Evolutionary conservation across 2,888 invertebrate species (phyloP).

Genomic region (Parnassius smintheus): DNA sequence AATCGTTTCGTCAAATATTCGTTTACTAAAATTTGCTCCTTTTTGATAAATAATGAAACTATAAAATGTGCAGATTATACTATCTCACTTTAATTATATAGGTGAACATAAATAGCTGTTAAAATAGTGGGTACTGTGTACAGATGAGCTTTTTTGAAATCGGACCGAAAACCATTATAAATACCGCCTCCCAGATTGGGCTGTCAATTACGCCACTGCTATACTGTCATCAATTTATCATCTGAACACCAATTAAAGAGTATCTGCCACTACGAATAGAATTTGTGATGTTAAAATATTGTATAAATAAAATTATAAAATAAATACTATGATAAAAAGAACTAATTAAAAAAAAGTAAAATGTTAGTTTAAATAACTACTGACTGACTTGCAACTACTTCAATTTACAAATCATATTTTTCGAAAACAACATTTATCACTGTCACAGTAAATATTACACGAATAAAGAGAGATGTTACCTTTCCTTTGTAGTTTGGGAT

Average conservation of each 20-base stretch:
- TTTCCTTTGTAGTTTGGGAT: slow-evolving; percentile 65
- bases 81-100: no score
- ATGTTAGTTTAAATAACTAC: neutral
- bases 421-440: slow-evolving; percentile 49
- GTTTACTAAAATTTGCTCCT: no score
- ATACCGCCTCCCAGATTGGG: slow-evolving; percentile 65
- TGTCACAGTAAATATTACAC: slow-evolving; percentile 60
- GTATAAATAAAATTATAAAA: neutral
- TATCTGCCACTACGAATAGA: slow-evolving; percentile 59
- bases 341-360: neutral
- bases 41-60: no score
- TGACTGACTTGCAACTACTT: neutral
- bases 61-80: no score
- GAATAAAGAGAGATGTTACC: slow-evolving; percentile 65
- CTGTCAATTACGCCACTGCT: slow-evolving; percentile 77
- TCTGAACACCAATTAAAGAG: slow-evolving; percentile 75
- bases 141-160: neutral
- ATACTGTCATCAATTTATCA: slow-evolving; percentile 71
- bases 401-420: neutral
- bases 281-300: slow-evolving; percentile 52
- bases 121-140: slow-evolving; percentile 19
- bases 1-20: no score
- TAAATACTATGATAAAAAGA: neutral
- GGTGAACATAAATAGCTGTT: neutral
- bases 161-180: slow-evolving; percentile 53